phyloP scores from a whole-genome alignment of 2,797 vertebrate genomes.

The Crenichthys baileyi region DNA sequence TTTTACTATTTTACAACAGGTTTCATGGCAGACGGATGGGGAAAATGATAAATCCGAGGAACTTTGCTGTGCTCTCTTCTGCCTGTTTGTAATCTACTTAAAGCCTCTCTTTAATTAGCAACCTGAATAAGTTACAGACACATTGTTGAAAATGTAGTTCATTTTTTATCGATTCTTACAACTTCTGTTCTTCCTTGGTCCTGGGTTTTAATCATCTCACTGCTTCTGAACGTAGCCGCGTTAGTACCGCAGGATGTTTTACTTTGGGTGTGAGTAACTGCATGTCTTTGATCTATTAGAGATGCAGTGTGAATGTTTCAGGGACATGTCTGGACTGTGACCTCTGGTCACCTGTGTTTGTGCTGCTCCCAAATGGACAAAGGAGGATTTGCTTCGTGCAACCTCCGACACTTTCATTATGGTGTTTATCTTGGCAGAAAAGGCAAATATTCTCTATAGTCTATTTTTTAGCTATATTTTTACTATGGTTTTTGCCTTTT shows the following conservation, averaged over 20 bases:
- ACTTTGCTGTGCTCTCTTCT: neutral
- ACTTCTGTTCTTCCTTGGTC: neutral
- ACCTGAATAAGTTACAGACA: neutral
- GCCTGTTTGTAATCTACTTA: neutral
- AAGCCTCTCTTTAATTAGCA: neutral
- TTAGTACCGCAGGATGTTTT: constrained; percentile 14
- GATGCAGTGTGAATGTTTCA: constrained; percentile 48
- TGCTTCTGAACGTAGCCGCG: neutral
- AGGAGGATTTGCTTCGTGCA: constrained; percentile 23
- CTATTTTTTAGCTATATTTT: neutral
- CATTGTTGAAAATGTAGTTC: neutral
- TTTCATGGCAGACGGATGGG: no score
- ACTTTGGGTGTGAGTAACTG: constrained; percentile 43
- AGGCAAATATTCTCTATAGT: neutral
- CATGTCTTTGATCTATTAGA: constrained; percentile 52
- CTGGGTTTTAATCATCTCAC: no score
- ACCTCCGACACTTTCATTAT: neutral
- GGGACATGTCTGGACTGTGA: constrained; percentile 81
- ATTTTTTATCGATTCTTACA: neutral
- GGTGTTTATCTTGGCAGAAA: neutral
- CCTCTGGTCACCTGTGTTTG: constrained; percentile 79
- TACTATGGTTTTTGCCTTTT: no score
- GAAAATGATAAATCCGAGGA: no score
- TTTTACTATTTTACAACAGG: no score
- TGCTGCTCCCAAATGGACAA: constrained; percentile 54